Conservation (phyloP, 2,113 vertebrate species). For the Arenaria interpres region DNA sequence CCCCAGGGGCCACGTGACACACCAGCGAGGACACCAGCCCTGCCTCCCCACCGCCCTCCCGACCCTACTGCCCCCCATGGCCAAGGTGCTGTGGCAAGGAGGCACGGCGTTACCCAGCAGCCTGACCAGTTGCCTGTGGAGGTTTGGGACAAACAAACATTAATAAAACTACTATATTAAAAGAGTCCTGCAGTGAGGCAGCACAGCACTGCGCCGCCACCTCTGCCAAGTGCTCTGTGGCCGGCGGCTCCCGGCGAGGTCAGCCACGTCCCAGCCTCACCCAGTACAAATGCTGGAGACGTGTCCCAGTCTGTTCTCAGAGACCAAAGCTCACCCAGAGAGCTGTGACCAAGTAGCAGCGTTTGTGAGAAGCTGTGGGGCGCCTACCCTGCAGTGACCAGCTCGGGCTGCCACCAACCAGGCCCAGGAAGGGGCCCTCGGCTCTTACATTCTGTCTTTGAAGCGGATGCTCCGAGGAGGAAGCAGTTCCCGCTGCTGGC, state of each 20-base stretch:
- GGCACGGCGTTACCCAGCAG: not conserved
- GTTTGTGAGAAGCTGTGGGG: slow-evolving; percentile 26
- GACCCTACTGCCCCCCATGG: not conserved
- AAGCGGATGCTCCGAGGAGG: not conserved
- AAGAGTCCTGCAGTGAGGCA: not conserved
- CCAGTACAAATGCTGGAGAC: not conserved
- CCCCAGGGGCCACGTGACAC: rapidly evolving
- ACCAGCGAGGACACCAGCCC: not conserved
- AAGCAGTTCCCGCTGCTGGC: not conserved
- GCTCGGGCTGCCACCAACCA: not conserved
- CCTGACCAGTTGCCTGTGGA: not conserved
- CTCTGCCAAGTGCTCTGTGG: not conserved
- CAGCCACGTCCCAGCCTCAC: not conserved
- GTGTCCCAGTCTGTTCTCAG: not conserved
- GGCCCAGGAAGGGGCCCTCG: not conserved
- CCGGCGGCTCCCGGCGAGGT: rapidly evolving
- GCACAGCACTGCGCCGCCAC: rapidly evolving
- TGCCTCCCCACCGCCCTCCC: not conserved
- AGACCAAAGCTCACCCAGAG: not conserved
- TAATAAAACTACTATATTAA: not conserved
- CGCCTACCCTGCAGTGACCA: not conserved
- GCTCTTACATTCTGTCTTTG: not conserved
- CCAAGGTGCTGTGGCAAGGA: not conserved
- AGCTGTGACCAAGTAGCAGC: not conserved
- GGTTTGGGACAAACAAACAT: not conserved